Evolutionary conservation across 2,888 invertebrate species (phyloP).

Genomic region (Tuta absoluta): DNA sequence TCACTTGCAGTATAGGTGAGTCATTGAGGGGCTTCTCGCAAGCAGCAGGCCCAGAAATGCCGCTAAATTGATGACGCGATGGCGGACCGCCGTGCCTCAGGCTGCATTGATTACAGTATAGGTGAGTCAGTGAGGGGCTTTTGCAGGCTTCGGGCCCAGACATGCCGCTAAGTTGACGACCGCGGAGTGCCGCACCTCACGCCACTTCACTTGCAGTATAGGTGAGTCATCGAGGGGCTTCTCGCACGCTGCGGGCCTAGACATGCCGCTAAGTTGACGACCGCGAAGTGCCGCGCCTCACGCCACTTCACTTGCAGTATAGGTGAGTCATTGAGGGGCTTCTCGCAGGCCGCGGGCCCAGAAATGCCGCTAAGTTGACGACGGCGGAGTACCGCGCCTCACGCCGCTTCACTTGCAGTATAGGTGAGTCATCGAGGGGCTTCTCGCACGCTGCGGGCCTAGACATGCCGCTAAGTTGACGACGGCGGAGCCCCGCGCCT

Average conservation of each 20-base stretch:
- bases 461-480: conserved; percentile 75
- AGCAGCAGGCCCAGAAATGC: conserved; percentile 57
- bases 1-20: conserved; percentile 50
- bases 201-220: conserved; percentile 57
- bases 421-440: conserved; percentile 56
- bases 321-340: conserved; percentile 49
- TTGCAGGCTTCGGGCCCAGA: conserved; percentile 47
- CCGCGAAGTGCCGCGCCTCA: no score
- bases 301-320: conserved; percentile 52
- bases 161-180: conserved; percentile 77
- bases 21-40: conserved; percentile 42
- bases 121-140: conserved; percentile 47
- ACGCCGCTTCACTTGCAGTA: conserved; percentile 66
- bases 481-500: conserved; percentile 73
- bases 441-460: conserved; percentile 46
- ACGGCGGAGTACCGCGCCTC: conserved; percentile 73
- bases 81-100: conserved; percentile 73
- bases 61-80: conserved; percentile 73
- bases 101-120: conserved; percentile 57
- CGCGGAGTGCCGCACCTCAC: no score
- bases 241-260: conserved; percentile 45
- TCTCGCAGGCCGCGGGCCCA: conserved; percentile 45
- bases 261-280: conserved; percentile 76
- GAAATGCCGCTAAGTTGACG: conserved; percentile 76
- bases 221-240: conserved; percentile 45